A percentile compares a stretch with the other conserved stretches of the same genome.
These are phyloP conservation scores for Amphipoea oculea DNA, from an alignment of 2,888 invertebrate species.

Conservation along the genomic window DNA sequence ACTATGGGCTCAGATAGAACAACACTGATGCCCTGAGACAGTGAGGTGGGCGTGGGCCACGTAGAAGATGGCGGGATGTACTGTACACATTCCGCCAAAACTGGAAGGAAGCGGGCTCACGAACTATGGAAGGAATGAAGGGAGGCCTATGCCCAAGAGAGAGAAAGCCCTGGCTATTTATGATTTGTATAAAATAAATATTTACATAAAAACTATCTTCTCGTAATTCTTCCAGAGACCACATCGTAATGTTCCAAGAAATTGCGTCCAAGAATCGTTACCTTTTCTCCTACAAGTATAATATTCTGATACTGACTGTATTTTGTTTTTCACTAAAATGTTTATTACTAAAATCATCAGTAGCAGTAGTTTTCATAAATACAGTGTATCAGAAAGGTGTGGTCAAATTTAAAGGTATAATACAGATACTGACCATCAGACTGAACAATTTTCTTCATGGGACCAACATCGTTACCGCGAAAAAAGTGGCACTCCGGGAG, in stretches of 20 bases:
- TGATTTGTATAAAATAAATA: not conserved
- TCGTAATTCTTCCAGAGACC: conserved; percentile 75
- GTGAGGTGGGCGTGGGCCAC: not conserved
- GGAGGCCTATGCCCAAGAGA: not conserved
- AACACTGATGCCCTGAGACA: not conserved
- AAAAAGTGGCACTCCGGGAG: not conserved
- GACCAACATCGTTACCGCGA: not conserved
- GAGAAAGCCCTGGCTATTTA: not conserved
- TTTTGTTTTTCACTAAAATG: conserved; percentile 39
- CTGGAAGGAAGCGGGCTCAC: not conserved
- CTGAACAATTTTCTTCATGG: not conserved
- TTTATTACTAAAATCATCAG: conserved; percentile 4
- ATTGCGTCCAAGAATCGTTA: conserved; percentile 85
- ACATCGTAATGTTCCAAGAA: conserved; percentile 77
- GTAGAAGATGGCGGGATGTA: not conserved
- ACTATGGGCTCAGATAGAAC: not conserved
- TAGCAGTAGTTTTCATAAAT: conserved; percentile 9
- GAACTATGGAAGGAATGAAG: not conserved
- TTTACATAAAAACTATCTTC: conserved; percentile 5
- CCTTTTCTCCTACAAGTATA: conserved; percentile 84
- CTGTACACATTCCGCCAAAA: not conserved
- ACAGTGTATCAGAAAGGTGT: not conserved
- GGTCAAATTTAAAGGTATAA: not conserved
- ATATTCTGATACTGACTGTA: conserved; percentile 37
- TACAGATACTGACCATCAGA: not conserved